A percentile compares a stretch with the other conserved stretches of the same genome.
phyloP scores from a whole-genome alignment of 2,888 invertebrate genomes.

The Leptinotarsa juncta region DNA sequence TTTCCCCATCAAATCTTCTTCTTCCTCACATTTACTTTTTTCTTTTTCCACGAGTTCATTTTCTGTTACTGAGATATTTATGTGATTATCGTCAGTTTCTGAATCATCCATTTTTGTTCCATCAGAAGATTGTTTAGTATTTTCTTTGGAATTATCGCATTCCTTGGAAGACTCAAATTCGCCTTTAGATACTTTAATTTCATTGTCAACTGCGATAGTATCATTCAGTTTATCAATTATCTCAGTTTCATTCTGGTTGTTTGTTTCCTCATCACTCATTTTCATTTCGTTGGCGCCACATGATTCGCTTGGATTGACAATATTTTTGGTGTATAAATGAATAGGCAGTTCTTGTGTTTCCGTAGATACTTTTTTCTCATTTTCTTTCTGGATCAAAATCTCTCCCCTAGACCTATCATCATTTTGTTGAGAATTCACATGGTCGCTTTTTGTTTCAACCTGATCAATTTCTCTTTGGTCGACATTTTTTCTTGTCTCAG shows the following conservation, averaged over 20 bases:
- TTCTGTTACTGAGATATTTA: too few species aligned
- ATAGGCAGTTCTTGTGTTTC: background rate
- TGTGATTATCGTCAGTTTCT: too few species aligned
- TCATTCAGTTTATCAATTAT: background rate
- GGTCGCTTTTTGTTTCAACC: background rate
- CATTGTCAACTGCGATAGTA: background rate
- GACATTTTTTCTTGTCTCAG: background rate
- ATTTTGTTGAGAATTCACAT: background rate
- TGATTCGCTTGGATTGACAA: background rate
- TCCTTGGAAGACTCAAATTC: background rate
- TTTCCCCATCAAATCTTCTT: too few species aligned
- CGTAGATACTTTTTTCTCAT: background rate
- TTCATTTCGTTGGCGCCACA: too few species aligned
- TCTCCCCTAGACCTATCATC: background rate
- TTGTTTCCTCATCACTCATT: background rate
- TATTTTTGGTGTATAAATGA: background rate
- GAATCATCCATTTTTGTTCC: too few species aligned
- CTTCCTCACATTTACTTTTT: too few species aligned
- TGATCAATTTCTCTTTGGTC: background rate
- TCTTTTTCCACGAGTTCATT: too few species aligned
- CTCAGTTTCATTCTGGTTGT: background rate
- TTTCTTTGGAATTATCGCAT: background rate
- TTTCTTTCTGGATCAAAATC: background rate
- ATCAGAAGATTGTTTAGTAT: too few species aligned
- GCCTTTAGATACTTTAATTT: background rate